Evolutionary conservation across 2,797 vertebrate species (phyloP), one percentile per base, ranked within the genome.

Genomic region (Nyctalus aviator): DNA sequence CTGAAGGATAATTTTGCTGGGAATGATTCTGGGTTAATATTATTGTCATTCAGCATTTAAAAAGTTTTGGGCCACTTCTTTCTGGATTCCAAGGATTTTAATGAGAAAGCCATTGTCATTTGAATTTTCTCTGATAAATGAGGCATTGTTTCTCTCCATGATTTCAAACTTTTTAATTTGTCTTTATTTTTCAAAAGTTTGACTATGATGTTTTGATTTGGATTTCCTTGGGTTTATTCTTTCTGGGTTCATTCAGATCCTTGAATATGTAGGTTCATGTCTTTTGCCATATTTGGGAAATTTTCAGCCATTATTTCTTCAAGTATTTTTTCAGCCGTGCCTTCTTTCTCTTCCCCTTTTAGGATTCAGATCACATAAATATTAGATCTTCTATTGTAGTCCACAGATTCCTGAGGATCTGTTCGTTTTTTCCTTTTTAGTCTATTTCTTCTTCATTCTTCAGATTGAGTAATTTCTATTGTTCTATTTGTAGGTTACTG

Each of bases 291-390:
- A 69, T 46, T 89, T 55, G 21, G 14, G 8, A 66, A 55, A 14
- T 25, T 71, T 57, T 79, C 13, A 79, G 64, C 37, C 64, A 79
- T 79, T 89, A 55, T 69, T 89, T 89, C 76, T 44, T 88, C 13
- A 32, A 44, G 30, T 57, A 89, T 18, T 57, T 89, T 88, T 78
- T 88, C 18, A 77, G 46, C 25, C 18, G 55, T 41, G 8, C 18
- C 13, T 8, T 53, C 8, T 78, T 78, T 68, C 73, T 77, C 17
- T 78, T 77, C 48, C 53, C 8, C 41, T 87, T 86, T n/a, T 79
- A 25, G 44, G 12, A 66, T 27, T 44, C 27, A 69, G 48, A 55
- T 57, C 35, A 55, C 20, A 69, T 57, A 79, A 69, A 79, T 55
- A 32, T 69, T 57, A 55, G 48, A 55, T 72, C n/a, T 72, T 90